Percentiles rank a stretch among this genome's conserved stretches.
These are phyloP conservation scores for Maconellicoccus hirsutus DNA, from an alignment of 1,140 invertebrate species.

Conservation along the genomic window DNA sequence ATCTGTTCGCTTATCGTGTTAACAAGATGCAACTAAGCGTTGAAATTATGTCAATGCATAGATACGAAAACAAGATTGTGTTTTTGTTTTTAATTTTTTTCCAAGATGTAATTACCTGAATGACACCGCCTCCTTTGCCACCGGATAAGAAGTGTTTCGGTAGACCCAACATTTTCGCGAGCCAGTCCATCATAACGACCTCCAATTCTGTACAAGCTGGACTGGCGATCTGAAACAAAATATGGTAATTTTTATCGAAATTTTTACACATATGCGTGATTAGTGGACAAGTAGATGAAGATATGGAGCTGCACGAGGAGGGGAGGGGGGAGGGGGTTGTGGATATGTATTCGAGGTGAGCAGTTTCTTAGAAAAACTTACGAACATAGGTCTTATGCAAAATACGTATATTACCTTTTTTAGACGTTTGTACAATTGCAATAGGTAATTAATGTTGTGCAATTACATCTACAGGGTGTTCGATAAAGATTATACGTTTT, in stretches of 20 bases:
- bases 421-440: too few relatives aligned
- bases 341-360: too few relatives aligned
- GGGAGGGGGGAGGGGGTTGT: too few relatives aligned
- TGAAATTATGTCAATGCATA: not conserved
- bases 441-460: too few relatives aligned
- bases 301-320: too few relatives aligned
- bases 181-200: slow-evolving; percentile 94
- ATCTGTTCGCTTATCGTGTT: not conserved
- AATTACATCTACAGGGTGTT: too few relatives aligned
- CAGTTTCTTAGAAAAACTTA: too few relatives aligned
- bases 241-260: not conserved
- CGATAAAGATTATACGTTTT: too few relatives aligned
- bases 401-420: too few relatives aligned
- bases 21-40: not conserved
- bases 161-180: slow-evolving; percentile 86
- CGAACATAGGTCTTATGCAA: too few relatives aligned
- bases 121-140: slow-evolving; percentile 77
- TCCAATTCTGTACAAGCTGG: slow-evolving; percentile 96
- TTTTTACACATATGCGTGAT: too few relatives aligned
- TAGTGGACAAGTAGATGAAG: too few relatives aligned
- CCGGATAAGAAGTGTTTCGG: slow-evolving; percentile 79
- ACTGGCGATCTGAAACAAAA: slow-evolving; percentile 63
- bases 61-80: not conserved
- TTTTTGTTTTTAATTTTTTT: not conserved
- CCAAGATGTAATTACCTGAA: slow-evolving; percentile 43